phyloP scores from a whole-genome alignment of 64 coral and sea anemone genomes.

The Actinia tenebrosa region DNA sequence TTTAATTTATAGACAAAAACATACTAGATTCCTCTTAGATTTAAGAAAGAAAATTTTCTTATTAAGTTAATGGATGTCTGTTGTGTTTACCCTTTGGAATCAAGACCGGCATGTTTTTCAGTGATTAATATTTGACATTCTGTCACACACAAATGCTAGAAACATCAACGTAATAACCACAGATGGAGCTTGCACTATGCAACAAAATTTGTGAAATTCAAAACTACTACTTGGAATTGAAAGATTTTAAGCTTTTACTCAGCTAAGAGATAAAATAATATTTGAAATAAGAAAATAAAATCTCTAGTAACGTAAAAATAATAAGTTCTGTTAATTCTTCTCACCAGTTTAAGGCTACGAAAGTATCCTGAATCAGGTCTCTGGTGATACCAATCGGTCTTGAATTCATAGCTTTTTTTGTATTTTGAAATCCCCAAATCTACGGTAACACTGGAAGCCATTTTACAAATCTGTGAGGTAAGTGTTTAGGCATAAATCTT shows the following conservation, averaged over 20 bases:
- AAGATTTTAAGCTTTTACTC: background rate
- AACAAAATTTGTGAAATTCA: background rate
- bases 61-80: background rate
- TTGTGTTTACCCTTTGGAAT: background rate
- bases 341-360: constrained; percentile 12
- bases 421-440: constrained; percentile 32
- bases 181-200: constrained; percentile 5
- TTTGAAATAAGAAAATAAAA: background rate
- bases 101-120: background rate
- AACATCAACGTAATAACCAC: background rate
- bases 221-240: background rate
- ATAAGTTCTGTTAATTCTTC: background rate
- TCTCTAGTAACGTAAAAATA: background rate
- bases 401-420: constrained; percentile 24
- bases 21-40: background rate
- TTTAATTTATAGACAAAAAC: background rate
- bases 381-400: constrained; percentile 29
- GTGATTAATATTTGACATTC: constrained; percentile 18
- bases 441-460: constrained; percentile 25
- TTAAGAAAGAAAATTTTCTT: background rate
- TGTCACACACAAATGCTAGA: background rate
- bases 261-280: background rate
- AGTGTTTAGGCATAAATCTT: background rate
- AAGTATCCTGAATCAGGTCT: constrained; percentile 22
- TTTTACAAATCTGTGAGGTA: background rate